Base-by-base conservation (phyloP, 2,888 invertebrate species). In the Mermis nigrescens region DNA sequence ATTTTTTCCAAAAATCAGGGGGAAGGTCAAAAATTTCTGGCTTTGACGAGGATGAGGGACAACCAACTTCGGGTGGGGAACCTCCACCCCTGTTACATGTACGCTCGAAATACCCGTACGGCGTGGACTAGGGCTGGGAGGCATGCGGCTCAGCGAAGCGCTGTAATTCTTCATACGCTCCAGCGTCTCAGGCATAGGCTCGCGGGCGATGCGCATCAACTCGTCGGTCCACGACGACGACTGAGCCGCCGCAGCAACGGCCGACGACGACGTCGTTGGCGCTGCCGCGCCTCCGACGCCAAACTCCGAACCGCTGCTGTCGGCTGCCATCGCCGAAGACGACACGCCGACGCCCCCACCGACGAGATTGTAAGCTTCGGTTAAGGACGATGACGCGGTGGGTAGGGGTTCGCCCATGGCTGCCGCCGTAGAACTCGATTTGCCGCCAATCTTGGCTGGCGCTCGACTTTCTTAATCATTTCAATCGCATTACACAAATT, bases 171-270 rank as follows among this genome's bases (percentile, higher is more conserved):
- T 66, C 66, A 71, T 71, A 24, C 71, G 62, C 59, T 70, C 68
- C 57, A 71, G 65, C 26, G 71, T 72, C 52, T 66, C 65, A 57
- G 65, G 65, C 66, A 72, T 70, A 32, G 71, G 71, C 62, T 71
- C 71, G 32, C 67, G 64, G 27, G 71, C 71, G 55, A 71, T 72
- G 59, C 66, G 66, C 62, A 72, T 70, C 63, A 71, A 64, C 60
- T 72, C 67, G 59, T 72, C 70, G 24, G 72, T 66, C 71, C 71
- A 71, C n/a, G 65, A 28, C 1, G 15, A 12, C 2, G n/a, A 51
- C 15, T 4, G 31, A 55, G 7, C 46, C n/a, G n/a, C n/a, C n/a
- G n/a, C 52, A 27, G 57, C 38, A 7, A n/a, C 29, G 3, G 56
- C 46, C n/a, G 65, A 28, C 1, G 15, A 12, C 2, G n/a, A 51